Evolutionary conservation across 1,140 invertebrate genomes (phyloP).

Genomic region (Trichonephila clavipes): DNA sequence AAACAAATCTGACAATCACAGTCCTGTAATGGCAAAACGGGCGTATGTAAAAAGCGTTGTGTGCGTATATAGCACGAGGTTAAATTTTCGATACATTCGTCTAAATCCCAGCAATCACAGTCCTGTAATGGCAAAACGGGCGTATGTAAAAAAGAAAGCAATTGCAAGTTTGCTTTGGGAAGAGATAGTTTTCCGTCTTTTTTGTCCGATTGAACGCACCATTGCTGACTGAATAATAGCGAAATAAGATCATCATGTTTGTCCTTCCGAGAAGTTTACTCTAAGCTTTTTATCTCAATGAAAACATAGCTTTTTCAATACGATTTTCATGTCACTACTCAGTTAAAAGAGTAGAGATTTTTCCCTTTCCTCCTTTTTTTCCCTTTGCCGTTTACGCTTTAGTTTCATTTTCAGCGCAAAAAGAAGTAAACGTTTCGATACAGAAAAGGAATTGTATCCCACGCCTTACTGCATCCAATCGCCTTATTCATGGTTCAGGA

Average conservation of each 20-base stretch:
- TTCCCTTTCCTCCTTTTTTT: background rate
- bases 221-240: conserved; percentile 12
- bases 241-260: conserved; percentile 23
- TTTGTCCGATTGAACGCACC: background rate
- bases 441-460: background rate
- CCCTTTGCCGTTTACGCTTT: background rate
- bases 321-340: background rate
- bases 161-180: too few species aligned
- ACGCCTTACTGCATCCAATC: conserved; percentile 8
- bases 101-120: too few species aligned
- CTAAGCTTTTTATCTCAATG: conserved; percentile 30
- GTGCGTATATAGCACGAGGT: too few species aligned
- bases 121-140: too few species aligned
- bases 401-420: too few species aligned
- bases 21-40: too few species aligned
- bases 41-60: too few species aligned
- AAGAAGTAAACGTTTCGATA: background rate
- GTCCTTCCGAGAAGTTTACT: conserved; percentile 21
- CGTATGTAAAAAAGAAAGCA: too few species aligned
- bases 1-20: too few species aligned
- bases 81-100: too few species aligned
- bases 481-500: conserved; percentile 26
- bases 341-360: background rate
- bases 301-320: background rate
- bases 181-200: background rate